Base-by-base conservation (phyloP, 2,113 vertebrate genomes). In the Salvelinus alpinus region DNA sequence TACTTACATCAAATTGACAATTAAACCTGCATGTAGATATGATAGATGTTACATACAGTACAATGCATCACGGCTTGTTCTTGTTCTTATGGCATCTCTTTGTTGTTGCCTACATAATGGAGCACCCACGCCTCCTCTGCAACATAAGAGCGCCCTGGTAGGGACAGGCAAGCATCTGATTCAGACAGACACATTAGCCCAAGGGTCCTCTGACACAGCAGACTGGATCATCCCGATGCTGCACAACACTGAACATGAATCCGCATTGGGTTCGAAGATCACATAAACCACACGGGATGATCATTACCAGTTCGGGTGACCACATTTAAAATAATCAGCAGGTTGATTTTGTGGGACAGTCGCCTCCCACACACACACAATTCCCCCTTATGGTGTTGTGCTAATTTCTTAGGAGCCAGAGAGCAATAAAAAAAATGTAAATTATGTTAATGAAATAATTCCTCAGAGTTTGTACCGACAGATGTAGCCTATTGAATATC, bases 101-200 rank as follows among this genome's bases (percentile, higher is more conserved):
- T 62, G 20, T 22, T 62, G 59, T 62, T 62, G 20, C 38, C 38
- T 47, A 34, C 14, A 31, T 31, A n/a, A 44, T 48, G 68, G 20
- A 48, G 20, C 44, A 22, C 18, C n/a, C 20, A 18, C 29, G 31
- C 66, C 66, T 34, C 44, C n/a, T 47, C 27, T 11, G 44, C 20
- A 69, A 44, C 66, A n/a, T n/a, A n/a, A 69, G 16, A 69, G 29
- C 29, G 20, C 22, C n/a, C 60, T 64, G 60, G 60, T 64, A 47
- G n/a, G n/a, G 27, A 29, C 25, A 60, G 51, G 71, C 27, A 29
- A 71, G 24, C 14, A 20, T 29, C 44, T 54, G 48, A 71, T 71
- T 57, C 25, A 71, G 11, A 29, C 18, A 24, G 47, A 71, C 27
- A 72, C 20, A 8, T n/a, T 60, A 12, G 16, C 71, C 29, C 54